A percentile compares a stretch with the other conserved stretches of the same genome.
phyloP scores from a whole-genome alignment of 2,797 vertebrate genomes.

The Diplodus puntazzo region DNA sequence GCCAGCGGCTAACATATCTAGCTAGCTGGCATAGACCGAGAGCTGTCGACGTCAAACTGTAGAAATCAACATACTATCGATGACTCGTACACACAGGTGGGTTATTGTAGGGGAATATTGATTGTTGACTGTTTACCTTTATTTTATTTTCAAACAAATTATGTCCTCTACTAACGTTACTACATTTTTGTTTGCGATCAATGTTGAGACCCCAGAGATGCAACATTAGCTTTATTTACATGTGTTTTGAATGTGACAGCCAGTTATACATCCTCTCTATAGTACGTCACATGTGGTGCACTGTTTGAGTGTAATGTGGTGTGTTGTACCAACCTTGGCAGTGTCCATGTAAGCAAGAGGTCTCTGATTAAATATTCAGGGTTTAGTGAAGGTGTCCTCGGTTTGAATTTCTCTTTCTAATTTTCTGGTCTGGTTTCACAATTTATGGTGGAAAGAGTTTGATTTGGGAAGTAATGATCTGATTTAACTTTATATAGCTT shows the following conservation, averaged over 20 bases:
- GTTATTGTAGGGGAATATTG: fast-evolving
- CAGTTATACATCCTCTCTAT: neutral
- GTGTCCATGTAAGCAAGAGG: conserved; percentile 31
- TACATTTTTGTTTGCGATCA: neutral
- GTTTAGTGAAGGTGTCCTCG: conserved; percentile 30
- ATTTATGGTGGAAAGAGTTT: neutral
- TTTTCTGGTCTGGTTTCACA: neutral
- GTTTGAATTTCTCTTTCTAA: neutral
- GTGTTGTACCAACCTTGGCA: conserved; percentile 5
- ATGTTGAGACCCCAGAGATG: neutral
- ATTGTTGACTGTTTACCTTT: neutral
- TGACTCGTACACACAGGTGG: neutral
- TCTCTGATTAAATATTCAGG: conserved; percentile 71
- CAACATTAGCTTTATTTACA: conserved; percentile 19
- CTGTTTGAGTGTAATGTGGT: conserved; percentile 2
- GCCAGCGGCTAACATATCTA: conserved; percentile 57
- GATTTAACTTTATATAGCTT: neutral
- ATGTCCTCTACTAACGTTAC: too few species aligned
- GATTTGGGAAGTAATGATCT: neutral
- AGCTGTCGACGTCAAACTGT: neutral
- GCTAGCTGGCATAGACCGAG: neutral
- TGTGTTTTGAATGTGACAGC: conserved; percentile 10
- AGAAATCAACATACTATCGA: neutral
- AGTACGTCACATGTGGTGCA: neutral
- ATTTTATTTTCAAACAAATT: neutral